phyloP scores from a whole-genome alignment of 2,797 vertebrate species.

The Pagetopsis macropterus region DNA sequence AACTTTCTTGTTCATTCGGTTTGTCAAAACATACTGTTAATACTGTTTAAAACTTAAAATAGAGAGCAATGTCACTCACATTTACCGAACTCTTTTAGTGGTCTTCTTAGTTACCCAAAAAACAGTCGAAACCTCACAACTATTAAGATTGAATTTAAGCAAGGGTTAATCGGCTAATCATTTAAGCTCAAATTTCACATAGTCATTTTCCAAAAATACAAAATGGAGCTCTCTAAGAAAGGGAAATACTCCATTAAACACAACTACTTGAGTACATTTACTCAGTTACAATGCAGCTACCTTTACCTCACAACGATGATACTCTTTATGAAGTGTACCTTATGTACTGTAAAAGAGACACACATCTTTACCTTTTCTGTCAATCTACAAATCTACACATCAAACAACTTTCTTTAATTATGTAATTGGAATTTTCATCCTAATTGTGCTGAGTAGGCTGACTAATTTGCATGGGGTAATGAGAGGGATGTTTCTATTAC shows the following conservation, averaged over 20 bases:
- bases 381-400: constrained; percentile 80
- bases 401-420: constrained; percentile 87
- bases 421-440: constrained; percentile 85
- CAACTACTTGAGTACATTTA: not conserved
- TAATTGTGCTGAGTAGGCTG: constrained; percentile 86
- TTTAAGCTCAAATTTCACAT: not conserved
- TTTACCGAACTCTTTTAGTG: not conserved
- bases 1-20: not conserved
- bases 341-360: constrained; percentile 60
- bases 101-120: not conserved
- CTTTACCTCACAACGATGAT: constrained; percentile 31
- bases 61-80: not conserved
- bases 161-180: not conserved
- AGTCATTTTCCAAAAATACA: not conserved
- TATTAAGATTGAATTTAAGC: not conserved
- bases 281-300: constrained; percentile 5
- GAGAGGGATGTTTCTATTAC: constrained; percentile 89
- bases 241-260: not conserved
- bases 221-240: not conserved
- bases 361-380: constrained; percentile 67
- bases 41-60: not conserved
- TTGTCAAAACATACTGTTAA: not conserved
- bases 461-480: constrained; percentile 88
- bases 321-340: constrained; percentile 68
- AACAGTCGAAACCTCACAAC: not conserved